phyloP scores from a whole-genome alignment of 2,797 vertebrate species.

The Leuciscus waleckii region DNA sequence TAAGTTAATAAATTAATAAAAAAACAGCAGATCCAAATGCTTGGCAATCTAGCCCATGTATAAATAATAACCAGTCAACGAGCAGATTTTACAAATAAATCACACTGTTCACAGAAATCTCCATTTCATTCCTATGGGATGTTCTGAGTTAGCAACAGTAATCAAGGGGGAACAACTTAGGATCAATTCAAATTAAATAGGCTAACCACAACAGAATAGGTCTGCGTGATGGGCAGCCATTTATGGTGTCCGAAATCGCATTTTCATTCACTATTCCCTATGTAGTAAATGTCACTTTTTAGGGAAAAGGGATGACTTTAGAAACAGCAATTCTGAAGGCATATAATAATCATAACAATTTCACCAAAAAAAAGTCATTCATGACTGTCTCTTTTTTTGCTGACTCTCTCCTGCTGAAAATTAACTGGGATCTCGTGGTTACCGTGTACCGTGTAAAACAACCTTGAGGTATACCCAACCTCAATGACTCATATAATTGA shows the following conservation, averaged over 20 bases:
- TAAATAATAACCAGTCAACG: not conserved
- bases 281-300: not conserved
- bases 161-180: not conserved
- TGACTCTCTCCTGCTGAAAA: not conserved
- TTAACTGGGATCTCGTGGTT: not conserved
- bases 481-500: constrained; percentile 60
- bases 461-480: constrained; percentile 40
- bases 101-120: not conserved
- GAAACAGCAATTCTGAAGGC: not conserved
- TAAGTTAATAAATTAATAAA: not conserved
- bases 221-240: not conserved
- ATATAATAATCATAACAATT: not conserved
- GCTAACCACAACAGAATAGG: not conserved
- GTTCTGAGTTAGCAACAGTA: not conserved
- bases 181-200: not conserved
- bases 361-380: not conserved
- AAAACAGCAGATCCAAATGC: not conserved
- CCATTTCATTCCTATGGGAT: not conserved
- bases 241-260: not conserved
- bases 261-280: not conserved
- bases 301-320: not conserved
- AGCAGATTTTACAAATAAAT: not conserved
- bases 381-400: not conserved
- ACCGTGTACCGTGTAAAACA: not conserved
- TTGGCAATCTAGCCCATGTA: not conserved